These are phyloP conservation scores for Zapornia atra DNA, from an alignment of 2,113 vertebrate genomes.

Conservation along the genomic window DNA sequence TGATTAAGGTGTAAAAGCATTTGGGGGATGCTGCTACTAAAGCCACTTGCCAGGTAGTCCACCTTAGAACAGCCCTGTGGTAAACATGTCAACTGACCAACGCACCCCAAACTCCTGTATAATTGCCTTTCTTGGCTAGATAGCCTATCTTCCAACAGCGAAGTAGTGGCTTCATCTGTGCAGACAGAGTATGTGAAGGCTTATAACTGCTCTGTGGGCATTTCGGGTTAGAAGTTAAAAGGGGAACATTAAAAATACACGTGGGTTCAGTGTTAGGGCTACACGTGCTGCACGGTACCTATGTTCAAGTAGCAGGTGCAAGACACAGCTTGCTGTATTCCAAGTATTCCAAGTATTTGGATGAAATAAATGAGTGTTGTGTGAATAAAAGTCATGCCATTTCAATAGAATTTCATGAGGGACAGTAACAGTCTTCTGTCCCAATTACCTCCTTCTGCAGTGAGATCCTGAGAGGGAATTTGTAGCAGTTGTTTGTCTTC, in stretches of 20 bases:
- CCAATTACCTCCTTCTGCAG: background rate
- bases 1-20: background rate
- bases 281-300: fast-evolving
- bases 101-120: background rate
- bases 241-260: background rate
- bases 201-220: background rate
- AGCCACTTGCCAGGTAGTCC: background rate
- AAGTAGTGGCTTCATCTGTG: background rate
- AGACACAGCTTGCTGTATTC: background rate
- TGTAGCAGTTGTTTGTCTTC: background rate
- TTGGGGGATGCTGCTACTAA: background rate
- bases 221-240: background rate
- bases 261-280: background rate
- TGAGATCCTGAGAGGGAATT: background rate
- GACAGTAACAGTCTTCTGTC: background rate
- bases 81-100: no score
- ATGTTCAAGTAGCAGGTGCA: background rate
- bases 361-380: background rate
- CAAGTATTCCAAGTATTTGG: background rate
- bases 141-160: background rate
- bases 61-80: fast-evolving
- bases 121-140: background rate
- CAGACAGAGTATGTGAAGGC: background rate
- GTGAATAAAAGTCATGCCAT: background rate
- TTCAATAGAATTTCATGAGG: background rate